Evolutionary conservation across 2,888 invertebrate genomes (phyloP).

Genomic region (Malthinus flaveolus): DNA sequence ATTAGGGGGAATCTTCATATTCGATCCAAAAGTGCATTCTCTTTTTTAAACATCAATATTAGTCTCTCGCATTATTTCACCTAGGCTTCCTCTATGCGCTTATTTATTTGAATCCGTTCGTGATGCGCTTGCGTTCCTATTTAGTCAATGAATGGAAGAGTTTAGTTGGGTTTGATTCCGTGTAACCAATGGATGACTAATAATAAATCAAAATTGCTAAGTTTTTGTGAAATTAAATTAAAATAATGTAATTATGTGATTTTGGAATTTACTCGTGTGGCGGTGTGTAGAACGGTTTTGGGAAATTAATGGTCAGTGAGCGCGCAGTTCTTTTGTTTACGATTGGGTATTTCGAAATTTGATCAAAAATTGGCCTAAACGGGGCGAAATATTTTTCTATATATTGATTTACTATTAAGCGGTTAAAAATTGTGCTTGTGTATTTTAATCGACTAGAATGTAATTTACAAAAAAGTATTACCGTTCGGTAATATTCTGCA

Average conservation of each 20-base stretch:
- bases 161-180: constrained; percentile 32
- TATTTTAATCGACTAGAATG: too few relatives aligned
- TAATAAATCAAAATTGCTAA: constrained; percentile 12
- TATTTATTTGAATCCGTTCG: constrained; percentile 8
- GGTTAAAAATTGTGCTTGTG: too few relatives aligned
- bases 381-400: too few relatives aligned
- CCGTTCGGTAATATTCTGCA: too few relatives aligned
- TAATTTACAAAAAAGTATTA: too few relatives aligned
- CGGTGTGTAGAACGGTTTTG: background rate
- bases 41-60: background rate
- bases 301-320: background rate
- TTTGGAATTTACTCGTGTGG: background rate
- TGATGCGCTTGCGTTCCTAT: constrained; percentile 30
- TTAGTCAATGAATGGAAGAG: constrained; percentile 34
- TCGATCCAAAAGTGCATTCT: background rate
- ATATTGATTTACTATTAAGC: too few relatives aligned
- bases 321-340: constrained; percentile 4
- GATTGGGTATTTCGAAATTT: too few relatives aligned
- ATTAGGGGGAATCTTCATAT: too few relatives aligned
- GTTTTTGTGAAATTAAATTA: background rate
- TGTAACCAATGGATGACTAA: constrained; percentile 29
- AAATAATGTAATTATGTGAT: background rate
- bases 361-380: too few relatives aligned
- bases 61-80: constrained; percentile 1
- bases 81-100: constrained; percentile 3